These are phyloP conservation scores for Amblyornis subalaris DNA, from an alignment of 2,113 vertebrate species.

Conservation along the genomic window DNA sequence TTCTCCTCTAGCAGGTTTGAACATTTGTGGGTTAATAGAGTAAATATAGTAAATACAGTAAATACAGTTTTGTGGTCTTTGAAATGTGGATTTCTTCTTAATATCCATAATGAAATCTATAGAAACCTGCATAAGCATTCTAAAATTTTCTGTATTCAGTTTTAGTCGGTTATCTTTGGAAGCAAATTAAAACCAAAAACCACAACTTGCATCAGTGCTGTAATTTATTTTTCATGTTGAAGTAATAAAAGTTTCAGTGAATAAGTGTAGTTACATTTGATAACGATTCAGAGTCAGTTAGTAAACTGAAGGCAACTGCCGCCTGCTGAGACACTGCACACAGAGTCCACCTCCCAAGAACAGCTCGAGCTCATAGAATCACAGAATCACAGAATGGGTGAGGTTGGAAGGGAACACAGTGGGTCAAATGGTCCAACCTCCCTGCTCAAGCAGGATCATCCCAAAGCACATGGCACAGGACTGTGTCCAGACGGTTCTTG, in stretches of 20 bases:
- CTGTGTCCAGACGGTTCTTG: background rate
- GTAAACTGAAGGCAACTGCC: background rate
- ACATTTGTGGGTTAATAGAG: background rate
- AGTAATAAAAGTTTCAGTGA: slow-evolving; percentile 7
- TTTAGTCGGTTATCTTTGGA: background rate
- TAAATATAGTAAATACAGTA: background rate
- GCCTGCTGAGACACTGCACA: background rate
- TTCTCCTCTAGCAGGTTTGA: background rate
- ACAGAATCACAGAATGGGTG: background rate
- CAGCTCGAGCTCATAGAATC: background rate
- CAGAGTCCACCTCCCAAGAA: background rate
- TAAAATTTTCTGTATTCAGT: background rate
- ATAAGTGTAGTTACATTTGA: slow-evolving; percentile 15
- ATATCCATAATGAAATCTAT: background rate
- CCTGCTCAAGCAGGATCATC: background rate
- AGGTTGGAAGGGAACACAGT: background rate
- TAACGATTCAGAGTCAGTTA: background rate
- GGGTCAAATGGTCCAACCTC: background rate
- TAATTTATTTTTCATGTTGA: slow-evolving; percentile 45
- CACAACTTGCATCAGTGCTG: background rate
- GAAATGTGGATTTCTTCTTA: background rate
- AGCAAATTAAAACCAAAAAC: slow-evolving; percentile 3
- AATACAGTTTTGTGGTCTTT: background rate
- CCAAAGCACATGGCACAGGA: background rate
- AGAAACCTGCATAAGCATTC: background rate